A percentile compares a stretch with the other conserved stretches of the same genome.
phyloP scores from a whole-genome alignment of 2,113 vertebrate genomes.

The Eudyptes chrysolophus region DNA sequence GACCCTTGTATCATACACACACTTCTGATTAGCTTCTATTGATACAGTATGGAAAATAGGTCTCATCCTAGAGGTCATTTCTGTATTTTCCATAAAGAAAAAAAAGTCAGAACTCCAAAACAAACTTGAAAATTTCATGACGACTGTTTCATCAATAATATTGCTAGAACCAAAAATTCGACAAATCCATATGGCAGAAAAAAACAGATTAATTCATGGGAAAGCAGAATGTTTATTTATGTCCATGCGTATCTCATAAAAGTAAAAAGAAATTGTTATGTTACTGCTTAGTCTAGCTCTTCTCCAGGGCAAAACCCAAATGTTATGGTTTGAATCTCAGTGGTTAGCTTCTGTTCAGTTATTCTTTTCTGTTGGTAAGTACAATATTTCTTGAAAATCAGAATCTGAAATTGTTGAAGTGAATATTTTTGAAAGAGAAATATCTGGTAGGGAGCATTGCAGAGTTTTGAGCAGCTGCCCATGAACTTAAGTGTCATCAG shows the following conservation, averaged over 20 bases:
- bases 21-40: slow-evolving; percentile 53
- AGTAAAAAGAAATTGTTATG: not conserved
- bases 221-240: not conserved
- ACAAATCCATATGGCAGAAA: not conserved
- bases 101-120: not conserved
- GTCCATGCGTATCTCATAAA: not conserved
- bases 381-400: not conserved
- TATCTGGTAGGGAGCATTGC: not conserved
- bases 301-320: not conserved
- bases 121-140: slow-evolving; percentile 9
- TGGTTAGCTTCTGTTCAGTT: not conserved
- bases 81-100: not conserved
- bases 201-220: not conserved
- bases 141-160: not conserved
- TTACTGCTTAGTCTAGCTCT: not conserved
- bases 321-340: not conserved
- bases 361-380: not conserved
- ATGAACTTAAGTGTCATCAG: not conserved
- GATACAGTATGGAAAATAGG: slow-evolving; percentile 18
- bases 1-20: not conserved
- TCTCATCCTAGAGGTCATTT: not conserved
- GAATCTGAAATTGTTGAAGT: not conserved
- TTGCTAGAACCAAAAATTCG: not conserved
- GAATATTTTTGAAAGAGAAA: slow-evolving; percentile 8
- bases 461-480: not conserved